A percentile compares a stretch with the other conserved stretches of the same genome.
Evolutionary conservation across 2,113 vertebrate genomes (phyloP).

Genomic region (Isurus oxyrinchus): DNA sequence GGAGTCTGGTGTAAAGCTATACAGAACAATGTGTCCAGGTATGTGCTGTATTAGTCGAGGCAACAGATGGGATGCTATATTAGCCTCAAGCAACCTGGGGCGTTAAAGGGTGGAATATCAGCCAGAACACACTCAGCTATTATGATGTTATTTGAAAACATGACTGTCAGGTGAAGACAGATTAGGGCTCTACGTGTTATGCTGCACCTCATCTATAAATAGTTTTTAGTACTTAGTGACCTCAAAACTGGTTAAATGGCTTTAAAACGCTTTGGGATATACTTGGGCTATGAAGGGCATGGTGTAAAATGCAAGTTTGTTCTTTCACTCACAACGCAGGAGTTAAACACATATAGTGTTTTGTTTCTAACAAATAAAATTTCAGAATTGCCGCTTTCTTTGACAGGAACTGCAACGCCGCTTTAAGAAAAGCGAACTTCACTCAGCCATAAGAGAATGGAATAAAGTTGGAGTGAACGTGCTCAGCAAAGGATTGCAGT

Average conservation of each 20-base stretch:
- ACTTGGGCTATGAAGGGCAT: background rate
- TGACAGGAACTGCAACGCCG: background rate
- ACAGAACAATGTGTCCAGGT: background rate
- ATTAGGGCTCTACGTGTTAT: background rate
- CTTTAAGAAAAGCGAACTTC: background rate
- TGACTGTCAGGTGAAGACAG: conserved; percentile 43
- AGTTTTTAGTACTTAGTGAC: background rate
- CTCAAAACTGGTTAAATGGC: background rate
- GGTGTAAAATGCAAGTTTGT: background rate
- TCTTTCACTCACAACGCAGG: background rate
- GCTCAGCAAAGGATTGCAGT: background rate
- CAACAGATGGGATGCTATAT: background rate
- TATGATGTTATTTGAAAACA: conserved; percentile 3
- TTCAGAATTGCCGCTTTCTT: background rate
- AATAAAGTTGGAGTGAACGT: background rate
- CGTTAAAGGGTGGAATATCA: background rate
- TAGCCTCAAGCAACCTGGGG: background rate
- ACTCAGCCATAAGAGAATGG: background rate
- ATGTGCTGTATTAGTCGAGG: background rate
- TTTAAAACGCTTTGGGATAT: background rate
- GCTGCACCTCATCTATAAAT: background rate
- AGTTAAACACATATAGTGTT: background rate
- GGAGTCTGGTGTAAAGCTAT: background rate
- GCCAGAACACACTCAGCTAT: background rate
- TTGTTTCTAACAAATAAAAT: background rate